Percentiles rank a stretch among this genome's conserved stretches.
These are phyloP conservation scores for Megastigmus dorsalis DNA, from an alignment of 2,888 invertebrate genomes.

Conservation along the genomic window DNA sequence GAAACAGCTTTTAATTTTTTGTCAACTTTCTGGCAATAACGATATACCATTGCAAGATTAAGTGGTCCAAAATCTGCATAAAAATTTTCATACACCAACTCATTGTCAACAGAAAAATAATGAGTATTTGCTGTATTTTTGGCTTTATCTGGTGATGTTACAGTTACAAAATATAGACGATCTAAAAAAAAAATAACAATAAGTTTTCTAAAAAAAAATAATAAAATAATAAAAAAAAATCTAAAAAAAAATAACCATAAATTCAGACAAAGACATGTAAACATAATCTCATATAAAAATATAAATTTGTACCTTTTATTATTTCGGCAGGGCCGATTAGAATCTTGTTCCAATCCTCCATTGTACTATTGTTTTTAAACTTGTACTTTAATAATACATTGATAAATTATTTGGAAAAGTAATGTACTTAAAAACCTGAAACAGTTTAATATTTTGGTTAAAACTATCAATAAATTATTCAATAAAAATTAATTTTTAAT, in stretches of 20 bases:
- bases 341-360: constrained; percentile 68
- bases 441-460: no score
- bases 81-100: constrained; percentile 88
- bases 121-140: constrained; percentile 82
- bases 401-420: constrained; percentile 7
- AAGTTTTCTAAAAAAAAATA: constrained; percentile 18
- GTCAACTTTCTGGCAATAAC: constrained; percentile 86
- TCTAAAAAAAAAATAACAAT: constrained; percentile 67
- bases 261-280: no score
- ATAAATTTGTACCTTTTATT: constrained; percentile 66
- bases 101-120: constrained; percentile 87
- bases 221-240: no score
- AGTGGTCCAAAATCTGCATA: constrained; percentile 94
- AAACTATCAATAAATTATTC: no score
- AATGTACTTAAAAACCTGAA: neutral
- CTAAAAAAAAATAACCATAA: no score
- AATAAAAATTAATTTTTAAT: no score
- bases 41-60: constrained; percentile 89
- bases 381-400: constrained; percentile 1
- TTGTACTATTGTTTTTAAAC: constrained; percentile 52
- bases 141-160: constrained; percentile 79
- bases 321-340: constrained; percentile 68
- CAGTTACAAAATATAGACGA: constrained; percentile 86
- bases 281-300: no score
- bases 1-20: constrained; percentile 82